phyloP scores from a whole-genome alignment of 2,888 invertebrate genomes.

The Creontiades dilutus region DNA sequence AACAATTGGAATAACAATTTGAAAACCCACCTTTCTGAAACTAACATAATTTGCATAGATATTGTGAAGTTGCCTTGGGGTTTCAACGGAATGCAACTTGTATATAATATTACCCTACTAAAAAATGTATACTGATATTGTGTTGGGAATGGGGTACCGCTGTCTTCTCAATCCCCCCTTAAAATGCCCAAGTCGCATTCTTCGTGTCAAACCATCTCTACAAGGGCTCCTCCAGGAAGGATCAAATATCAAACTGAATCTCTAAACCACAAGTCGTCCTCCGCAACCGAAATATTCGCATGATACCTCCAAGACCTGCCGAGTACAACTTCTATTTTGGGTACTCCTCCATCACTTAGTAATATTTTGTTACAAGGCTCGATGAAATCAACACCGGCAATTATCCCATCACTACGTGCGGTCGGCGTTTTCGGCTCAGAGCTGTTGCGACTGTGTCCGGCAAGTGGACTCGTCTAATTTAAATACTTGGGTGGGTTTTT shows the following conservation, averaged over 20 bases:
- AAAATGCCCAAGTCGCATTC: neutral
- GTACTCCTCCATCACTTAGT: neutral
- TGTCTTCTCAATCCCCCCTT: neutral
- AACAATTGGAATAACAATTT: too few relatives aligned
- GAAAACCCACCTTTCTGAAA: too few relatives aligned
- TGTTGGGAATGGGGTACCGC: neutral
- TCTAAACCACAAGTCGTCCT: neutral
- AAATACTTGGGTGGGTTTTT: too few relatives aligned
- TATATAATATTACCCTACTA: too few relatives aligned
- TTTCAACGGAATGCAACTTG: too few relatives aligned
- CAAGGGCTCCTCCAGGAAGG: neutral
- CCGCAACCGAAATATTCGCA: constrained; percentile 9
- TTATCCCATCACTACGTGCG: neutral
- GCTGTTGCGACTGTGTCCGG: too few relatives aligned
- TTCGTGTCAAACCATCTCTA: neutral
- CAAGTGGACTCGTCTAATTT: too few relatives aligned
- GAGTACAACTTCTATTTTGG: neutral
- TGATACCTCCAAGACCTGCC: neutral
- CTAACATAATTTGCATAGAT: too few relatives aligned
- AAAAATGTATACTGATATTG: too few relatives aligned
- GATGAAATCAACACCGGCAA: neutral
- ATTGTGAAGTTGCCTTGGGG: too few relatives aligned
- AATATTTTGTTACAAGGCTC: neutral
- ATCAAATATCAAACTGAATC: constrained; percentile 1
- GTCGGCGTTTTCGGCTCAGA: too few relatives aligned